Conservation (phyloP, 2,888 invertebrate species). For the Thalpophila matura region DNA sequence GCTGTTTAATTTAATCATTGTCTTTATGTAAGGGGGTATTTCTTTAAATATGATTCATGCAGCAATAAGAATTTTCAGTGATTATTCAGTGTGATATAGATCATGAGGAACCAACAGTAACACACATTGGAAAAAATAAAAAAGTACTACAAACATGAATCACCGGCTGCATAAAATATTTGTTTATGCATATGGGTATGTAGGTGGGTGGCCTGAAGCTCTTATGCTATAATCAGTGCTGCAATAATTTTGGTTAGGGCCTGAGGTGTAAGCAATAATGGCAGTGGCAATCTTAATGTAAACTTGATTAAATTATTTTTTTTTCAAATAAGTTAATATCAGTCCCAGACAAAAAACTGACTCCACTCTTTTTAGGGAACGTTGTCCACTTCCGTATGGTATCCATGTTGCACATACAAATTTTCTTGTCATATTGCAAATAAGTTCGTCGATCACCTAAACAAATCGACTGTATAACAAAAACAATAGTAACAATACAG, state of each 20-base stretch:
- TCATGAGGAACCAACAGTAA: not conserved
- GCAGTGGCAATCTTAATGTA: no score
- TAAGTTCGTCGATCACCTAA: not conserved
- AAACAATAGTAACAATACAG: slow-evolving; percentile 47
- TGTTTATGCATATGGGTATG: not conserved
- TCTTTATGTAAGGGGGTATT: no score
- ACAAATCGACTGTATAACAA: slow-evolving; percentile 28
- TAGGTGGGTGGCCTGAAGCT: not conserved
- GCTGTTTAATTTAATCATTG: no score
- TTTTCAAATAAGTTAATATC: no score
- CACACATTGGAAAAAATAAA: not conserved
- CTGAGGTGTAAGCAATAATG: no score
- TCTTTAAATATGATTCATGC: slow-evolving; percentile 21
- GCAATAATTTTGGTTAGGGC: not conserved
- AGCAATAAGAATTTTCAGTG: not conserved
- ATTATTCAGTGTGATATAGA: no score
- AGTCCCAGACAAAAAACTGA: no score
- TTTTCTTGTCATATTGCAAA: not conserved
- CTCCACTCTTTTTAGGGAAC: no score
- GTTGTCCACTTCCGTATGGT: no score
- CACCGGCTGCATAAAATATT: no score
- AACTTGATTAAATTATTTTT: no score
- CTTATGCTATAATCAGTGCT: not conserved
- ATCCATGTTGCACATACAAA: no score
- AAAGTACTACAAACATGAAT: not conserved